Conservation (phyloP, 1,140 invertebrate species). For the Patella vulgata region DNA sequence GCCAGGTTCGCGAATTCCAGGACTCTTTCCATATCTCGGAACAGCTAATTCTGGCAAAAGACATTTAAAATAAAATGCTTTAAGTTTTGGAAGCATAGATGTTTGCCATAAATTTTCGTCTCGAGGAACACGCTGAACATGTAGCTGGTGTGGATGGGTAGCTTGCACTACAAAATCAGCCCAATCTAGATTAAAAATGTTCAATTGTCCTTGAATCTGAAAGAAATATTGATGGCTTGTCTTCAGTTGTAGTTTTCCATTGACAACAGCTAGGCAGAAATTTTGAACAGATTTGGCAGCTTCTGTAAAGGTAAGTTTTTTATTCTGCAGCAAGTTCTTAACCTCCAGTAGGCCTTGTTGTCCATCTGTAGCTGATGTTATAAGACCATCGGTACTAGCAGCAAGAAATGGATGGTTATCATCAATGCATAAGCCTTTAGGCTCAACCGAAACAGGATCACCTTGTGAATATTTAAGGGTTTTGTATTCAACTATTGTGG, state of each 20-base stretch:
- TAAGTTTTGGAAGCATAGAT: slow-evolving; percentile 22
- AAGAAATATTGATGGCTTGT: slow-evolving; percentile 28
- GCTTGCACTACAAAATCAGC: slow-evolving; percentile 23
- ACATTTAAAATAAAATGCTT: slow-evolving; percentile 18
- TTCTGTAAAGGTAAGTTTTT: slow-evolving; percentile 8
- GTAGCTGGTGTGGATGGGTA: slow-evolving; percentile 26
- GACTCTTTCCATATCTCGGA: slow-evolving; percentile 15
- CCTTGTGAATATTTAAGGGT: no score
- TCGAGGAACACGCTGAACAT: slow-evolving; percentile 18
- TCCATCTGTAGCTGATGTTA: neutral
- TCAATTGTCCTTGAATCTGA: slow-evolving; percentile 25
- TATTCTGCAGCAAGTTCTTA: slow-evolving; percentile 21
- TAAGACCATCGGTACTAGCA: no score
- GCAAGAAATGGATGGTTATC: no score
- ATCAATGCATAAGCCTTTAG: no score
- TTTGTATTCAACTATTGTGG: no score
- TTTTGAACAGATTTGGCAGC: slow-evolving; percentile 7
- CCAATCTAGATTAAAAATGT: slow-evolving; percentile 22
- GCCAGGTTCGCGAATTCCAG: slow-evolving; percentile 26
- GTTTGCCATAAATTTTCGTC: slow-evolving; percentile 24
- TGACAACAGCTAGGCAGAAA: slow-evolving; percentile 14
- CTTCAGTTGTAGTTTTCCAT: slow-evolving; percentile 18
- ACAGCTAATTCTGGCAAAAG: slow-evolving; percentile 20
- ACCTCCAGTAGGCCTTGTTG: slow-evolving; percentile 20
- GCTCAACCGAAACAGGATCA: no score